These are phyloP conservation scores for Meteorus cinctellus DNA, from an alignment of 2,888 invertebrate species.

Conservation along the genomic window DNA sequence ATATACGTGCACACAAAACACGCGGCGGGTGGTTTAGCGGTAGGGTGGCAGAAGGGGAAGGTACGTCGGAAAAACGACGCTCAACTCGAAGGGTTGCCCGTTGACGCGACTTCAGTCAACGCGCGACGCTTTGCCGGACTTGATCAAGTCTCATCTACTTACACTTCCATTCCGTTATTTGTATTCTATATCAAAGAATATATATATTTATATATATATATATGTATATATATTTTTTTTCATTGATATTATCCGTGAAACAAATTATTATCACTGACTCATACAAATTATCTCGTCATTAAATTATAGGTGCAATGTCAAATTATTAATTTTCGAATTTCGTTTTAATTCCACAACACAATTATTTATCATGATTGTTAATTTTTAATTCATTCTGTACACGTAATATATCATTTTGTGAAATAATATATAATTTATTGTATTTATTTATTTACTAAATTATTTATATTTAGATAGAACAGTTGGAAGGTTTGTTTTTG, in stretches of 20 bases:
- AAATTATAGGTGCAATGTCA: not conserved
- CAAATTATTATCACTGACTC: not conserved
- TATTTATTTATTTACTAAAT: too few species aligned
- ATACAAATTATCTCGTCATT: not conserved
- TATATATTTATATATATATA: too few species aligned
- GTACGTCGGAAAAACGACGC: constrained; percentile 43
- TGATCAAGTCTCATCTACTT: constrained; percentile 27
- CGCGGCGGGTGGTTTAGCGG: constrained; percentile 12
- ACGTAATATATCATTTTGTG: too few species aligned
- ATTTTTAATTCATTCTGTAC: too few species aligned
- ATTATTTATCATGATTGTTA: too few species aligned
- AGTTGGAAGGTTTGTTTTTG: too few species aligned
- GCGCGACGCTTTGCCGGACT: constrained; percentile 40
- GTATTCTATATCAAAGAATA: not conserved
- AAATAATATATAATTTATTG: too few species aligned
- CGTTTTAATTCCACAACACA: not conserved
- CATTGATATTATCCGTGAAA: not conserved
- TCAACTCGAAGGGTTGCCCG: constrained; percentile 32
- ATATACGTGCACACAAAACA: not conserved
- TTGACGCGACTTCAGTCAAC: constrained; percentile 37
- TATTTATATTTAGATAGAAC: too few species aligned
- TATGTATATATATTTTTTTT: too few species aligned
- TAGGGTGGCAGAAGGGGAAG: constrained; percentile 35
- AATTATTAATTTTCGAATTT: not conserved
- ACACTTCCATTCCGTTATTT: constrained; percentile 4